phyloP scores from a whole-genome alignment of 2,797 vertebrate genomes.

The Xenopus petersii region DNA sequence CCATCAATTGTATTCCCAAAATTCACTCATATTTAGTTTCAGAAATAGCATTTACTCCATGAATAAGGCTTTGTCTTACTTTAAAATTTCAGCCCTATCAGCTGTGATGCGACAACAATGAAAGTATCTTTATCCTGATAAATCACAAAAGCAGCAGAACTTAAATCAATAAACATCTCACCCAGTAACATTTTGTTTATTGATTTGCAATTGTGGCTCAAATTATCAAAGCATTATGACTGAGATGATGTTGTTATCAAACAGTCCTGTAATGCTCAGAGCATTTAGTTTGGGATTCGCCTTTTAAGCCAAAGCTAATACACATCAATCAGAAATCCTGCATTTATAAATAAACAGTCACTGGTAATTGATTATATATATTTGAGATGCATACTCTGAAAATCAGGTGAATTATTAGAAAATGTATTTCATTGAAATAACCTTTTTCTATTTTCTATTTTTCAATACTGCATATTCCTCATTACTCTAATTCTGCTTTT shows the following conservation, averaged over 20 bases:
- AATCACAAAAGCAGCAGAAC: constrained; percentile 35
- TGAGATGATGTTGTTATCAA: constrained; percentile 28
- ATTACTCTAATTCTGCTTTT: too few species aligned
- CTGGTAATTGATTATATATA: too few species aligned
- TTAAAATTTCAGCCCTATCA: not conserved
- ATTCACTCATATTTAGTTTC: too few species aligned
- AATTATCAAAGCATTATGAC: constrained; percentile 45
- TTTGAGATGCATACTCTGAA: too few species aligned
- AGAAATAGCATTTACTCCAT: too few species aligned
- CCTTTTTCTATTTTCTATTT: too few species aligned
- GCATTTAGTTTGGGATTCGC: constrained; percentile 21
- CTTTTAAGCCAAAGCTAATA: constrained; percentile 16
- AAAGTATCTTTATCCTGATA: constrained; percentile 31
- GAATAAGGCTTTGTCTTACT: not conserved
- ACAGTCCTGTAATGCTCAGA: constrained; percentile 16
- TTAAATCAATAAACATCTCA: constrained; percentile 45
- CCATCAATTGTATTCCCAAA: too few species aligned
- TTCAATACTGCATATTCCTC: too few species aligned
- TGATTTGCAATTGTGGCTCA: constrained; percentile 45
- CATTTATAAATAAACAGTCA: too few species aligned
- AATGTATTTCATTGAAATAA: too few species aligned
- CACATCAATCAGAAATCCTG: too few species aligned
- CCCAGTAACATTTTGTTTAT: constrained; percentile 47
- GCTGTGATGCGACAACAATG: constrained; percentile 5
- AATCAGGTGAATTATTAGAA: too few species aligned